A percentile compares a stretch with the other conserved stretches of the same genome.
Conservation (phyloP, 2,113 vertebrate species). For the Halichoerus grypus region DNA sequence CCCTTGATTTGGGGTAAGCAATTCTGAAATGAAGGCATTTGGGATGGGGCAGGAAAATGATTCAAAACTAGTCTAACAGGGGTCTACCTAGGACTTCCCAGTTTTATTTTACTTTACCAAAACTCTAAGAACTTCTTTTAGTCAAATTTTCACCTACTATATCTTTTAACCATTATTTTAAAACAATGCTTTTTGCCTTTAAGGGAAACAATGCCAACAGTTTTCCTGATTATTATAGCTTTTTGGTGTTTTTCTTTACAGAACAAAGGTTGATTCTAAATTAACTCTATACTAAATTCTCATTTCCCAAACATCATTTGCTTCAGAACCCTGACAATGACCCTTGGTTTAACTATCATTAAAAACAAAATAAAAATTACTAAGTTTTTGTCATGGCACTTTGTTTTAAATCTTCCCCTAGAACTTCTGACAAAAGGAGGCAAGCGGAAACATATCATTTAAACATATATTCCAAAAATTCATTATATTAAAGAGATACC, state of each 20-base stretch:
- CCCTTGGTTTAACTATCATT: background rate
- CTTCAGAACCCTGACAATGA: conserved; percentile 17
- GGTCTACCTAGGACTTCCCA: background rate
- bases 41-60: background rate
- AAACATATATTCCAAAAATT: conserved; percentile 1
- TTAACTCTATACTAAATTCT: conserved; percentile 25
- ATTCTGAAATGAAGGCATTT: background rate
- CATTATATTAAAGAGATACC: background rate
- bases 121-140: background rate
- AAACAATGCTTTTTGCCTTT: background rate
- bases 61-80: background rate
- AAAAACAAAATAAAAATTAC: background rate
- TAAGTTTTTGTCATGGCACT: background rate
- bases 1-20: background rate
- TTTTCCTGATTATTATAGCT: background rate
- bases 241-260: conserved; percentile 1
- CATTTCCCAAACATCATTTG: background rate
- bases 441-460: background rate
- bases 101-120: background rate
- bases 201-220: background rate
- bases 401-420: conserved; percentile 53
- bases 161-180: conserved; percentile 22
- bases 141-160: background rate
- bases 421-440: conserved; percentile 5
- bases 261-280: background rate